Evolutionary conservation across 2,113 vertebrate species (phyloP).

Genomic region (Poecilia latipinna): DNA sequence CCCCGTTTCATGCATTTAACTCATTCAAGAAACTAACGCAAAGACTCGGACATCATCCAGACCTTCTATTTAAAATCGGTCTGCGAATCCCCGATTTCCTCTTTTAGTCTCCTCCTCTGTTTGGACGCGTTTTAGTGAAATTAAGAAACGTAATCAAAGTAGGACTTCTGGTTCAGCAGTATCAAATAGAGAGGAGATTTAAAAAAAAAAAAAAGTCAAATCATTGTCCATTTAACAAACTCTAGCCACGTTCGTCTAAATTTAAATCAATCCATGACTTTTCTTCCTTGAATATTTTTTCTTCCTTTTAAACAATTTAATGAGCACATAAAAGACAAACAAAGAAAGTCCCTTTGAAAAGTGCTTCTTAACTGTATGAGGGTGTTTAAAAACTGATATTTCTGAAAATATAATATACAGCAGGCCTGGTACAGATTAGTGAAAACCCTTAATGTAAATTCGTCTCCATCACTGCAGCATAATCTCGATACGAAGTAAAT

Average conservation of each 20-base stretch:
- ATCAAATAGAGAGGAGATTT: background rate
- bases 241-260: slow-evolving; percentile 35
- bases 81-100: background rate
- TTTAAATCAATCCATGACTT: slow-evolving; percentile 25
- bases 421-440: background rate
- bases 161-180: too few relatives aligned
- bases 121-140: background rate
- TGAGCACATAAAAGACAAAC: slow-evolving; percentile 17
- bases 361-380: slow-evolving; percentile 33
- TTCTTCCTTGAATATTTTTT: slow-evolving; percentile 8
- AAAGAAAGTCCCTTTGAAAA: slow-evolving; percentile 19
- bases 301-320: background rate
- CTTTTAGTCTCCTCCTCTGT: background rate
- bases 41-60: slow-evolving; percentile 11
- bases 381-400: background rate
- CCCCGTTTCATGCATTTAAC: slow-evolving; percentile 67
- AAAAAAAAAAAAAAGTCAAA: background rate
- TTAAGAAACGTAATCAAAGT: background rate
- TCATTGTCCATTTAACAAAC: slow-evolving; percentile 24
- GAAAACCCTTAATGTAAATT: background rate
- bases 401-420: background rate
- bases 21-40: slow-evolving; percentile 42
- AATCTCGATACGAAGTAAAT: too few relatives aligned
- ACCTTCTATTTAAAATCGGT: background rate
- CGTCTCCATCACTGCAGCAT: background rate